Base-by-base conservation (phyloP, 2,888 invertebrate genomes). In the Eristalis tenax region DNA sequence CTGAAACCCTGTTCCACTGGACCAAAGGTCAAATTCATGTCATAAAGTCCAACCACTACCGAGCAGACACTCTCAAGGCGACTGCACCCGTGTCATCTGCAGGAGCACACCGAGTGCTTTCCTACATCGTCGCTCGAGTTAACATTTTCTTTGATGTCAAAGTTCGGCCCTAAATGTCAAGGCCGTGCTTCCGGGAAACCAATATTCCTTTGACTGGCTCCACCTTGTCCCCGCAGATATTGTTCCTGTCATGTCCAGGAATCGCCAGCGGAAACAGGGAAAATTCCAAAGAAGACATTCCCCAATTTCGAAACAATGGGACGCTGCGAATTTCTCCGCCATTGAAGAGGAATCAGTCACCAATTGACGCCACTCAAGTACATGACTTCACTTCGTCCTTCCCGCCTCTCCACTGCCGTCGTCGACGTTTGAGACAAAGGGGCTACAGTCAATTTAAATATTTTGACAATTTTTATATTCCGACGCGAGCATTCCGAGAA, bases 391-490 rank as follows among this genome's bases (percentile, higher is more conserved):
- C 4, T 50, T 18, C n/a, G n/a, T n/a, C 43, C 40, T 4, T 13
- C 40, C 40, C 15, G n/a, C 43, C 43, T 5, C 43, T 43, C 5
- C 43, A 5, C n/a, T n/a, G 0, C 43, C n/a, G 6, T 38, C 13
- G n/a, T n/a, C 8, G 38, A 13, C 13, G 38, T 13, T 13, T 8
- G 13, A 38, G 3, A 38, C 38, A 38, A 38, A 13, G 38, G 38
- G 38, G 13, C 11, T 38, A 73, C 64, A 77, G 71, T 77, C 81
- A 82, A 78, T 86, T 82, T 74, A 69, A 86, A 86, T 74, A 74
- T 78, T 82, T 78, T 57, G 56, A 40, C 61, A 65, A 70, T 71
- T 63, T 71, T 38, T 43, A 22, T 74, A n/a, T n/a, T n/a, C n/a
- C 26, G 22, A 38, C 40, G 18, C n/a, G 18, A 18, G 50, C 50